Conservation (phyloP, 1,140 invertebrate species). For the Bombus impatiens region DNA sequence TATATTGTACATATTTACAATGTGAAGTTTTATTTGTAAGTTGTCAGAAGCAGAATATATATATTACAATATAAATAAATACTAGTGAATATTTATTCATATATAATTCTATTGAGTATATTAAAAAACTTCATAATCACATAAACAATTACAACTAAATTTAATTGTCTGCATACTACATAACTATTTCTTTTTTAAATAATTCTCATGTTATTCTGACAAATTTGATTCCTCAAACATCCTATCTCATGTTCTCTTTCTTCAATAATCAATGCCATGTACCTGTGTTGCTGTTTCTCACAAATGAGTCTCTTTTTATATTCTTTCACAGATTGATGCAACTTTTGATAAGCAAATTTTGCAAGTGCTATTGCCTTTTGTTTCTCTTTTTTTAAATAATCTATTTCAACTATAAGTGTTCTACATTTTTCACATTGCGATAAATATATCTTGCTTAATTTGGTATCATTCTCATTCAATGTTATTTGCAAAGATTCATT, state of each 20-base stretch:
- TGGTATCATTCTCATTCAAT: conserved; percentile 36
- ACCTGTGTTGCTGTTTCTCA: conserved; percentile 50
- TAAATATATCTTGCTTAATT: conserved; percentile 38
- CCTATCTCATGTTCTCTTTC: conserved; percentile 58
- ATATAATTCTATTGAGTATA: conserved; percentile 6
- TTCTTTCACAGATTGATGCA: conserved; percentile 47
- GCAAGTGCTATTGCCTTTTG: conserved; percentile 61
- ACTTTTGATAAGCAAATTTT: conserved; percentile 64
- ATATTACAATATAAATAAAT: not conserved
- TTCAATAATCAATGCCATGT: conserved; percentile 44
- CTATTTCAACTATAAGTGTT: conserved; percentile 48
- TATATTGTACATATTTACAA: conserved; percentile 5
- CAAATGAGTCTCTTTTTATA: conserved; percentile 53
- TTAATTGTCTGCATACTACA: not conserved
- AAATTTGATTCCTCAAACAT: conserved; percentile 60
- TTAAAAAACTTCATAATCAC: not conserved
- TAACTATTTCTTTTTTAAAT: conserved; percentile 2
- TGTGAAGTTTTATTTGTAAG: conserved; percentile 21
- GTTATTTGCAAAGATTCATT: conserved; percentile 58
- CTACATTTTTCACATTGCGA: conserved; percentile 57
- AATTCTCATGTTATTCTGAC: not conserved
- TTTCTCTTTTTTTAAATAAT: conserved; percentile 59
- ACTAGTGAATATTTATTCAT: conserved; percentile 1
- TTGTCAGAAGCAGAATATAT: not conserved
- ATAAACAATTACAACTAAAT: conserved; percentile 24